Percentiles rank a stretch among this genome's conserved stretches.
phyloP scores from a whole-genome alignment of 1,140 invertebrate genomes.

The Heterodera schachtii region DNA sequence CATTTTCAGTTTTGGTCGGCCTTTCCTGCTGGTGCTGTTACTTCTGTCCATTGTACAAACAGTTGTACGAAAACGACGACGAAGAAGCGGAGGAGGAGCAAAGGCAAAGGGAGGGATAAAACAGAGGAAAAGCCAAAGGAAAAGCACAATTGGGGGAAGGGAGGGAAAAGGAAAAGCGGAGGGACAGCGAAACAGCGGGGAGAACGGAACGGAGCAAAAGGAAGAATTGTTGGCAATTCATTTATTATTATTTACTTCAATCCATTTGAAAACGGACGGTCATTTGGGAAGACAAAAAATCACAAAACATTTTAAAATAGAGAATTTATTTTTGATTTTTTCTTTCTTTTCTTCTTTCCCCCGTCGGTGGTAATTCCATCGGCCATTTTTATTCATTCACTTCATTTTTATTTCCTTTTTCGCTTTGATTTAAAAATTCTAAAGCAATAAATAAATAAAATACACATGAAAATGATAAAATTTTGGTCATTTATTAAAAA shows the following conservation, averaged over 20 bases:
- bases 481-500: no score
- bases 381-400: not conserved
- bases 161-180: no score
- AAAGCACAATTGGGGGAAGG: no score
- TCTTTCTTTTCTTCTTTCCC: no score
- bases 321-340: no score
- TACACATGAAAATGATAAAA: not conserved
- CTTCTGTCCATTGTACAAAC: constrained; percentile 64
- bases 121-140: not conserved
- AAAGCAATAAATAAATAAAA: not conserved
- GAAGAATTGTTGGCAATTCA: no score
- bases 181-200: no score
- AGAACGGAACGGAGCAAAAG: no score
- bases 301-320: no score
- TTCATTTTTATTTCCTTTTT: not conserved
- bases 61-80: constrained; percentile 42
- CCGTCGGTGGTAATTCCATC: not conserved
- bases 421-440: not conserved
- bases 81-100: not conserved
- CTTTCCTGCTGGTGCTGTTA: constrained; percentile 65
- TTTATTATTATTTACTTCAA: no score
- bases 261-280: no score
- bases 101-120: not conserved
- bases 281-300: no score
- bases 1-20: constrained; percentile 60